Conservation (phyloP, 2,797 vertebrate genomes). For the Hydrolagus colliei region DNA sequence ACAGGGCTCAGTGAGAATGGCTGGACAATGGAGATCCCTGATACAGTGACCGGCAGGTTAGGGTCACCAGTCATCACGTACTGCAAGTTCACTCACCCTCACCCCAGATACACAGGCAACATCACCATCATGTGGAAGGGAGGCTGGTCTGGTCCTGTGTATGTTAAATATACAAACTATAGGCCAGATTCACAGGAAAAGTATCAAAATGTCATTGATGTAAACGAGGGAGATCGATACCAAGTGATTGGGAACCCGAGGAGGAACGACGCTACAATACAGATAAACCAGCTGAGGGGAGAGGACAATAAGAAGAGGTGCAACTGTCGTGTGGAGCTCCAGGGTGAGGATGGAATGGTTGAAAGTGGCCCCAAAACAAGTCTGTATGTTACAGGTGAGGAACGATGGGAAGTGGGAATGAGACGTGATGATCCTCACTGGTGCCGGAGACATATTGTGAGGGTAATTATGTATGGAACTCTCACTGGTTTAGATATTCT, state of each 20-base stretch:
- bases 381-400: neutral
- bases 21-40: neutral
- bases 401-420: neutral
- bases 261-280: neutral
- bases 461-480: too few species aligned
- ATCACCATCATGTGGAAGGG: neutral
- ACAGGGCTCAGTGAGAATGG: fast-evolving
- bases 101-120: neutral
- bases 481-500: too few species aligned
- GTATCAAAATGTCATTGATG: neutral
- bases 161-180: neutral
- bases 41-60: neutral
- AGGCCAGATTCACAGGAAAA: too few species aligned
- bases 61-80: neutral
- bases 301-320: neutral
- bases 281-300: neutral
- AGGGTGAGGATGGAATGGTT: too few species aligned
- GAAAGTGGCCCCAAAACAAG: fast-evolving
- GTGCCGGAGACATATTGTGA: too few species aligned
- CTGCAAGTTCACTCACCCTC: neutral
- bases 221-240: neutral
- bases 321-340: neutral
- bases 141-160: fast-evolving
- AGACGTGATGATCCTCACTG: too few species aligned
- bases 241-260: neutral